Evolutionary conservation across 2,113 vertebrate genomes (phyloP).

Genomic region (Sisor rabdophorus): DNA sequence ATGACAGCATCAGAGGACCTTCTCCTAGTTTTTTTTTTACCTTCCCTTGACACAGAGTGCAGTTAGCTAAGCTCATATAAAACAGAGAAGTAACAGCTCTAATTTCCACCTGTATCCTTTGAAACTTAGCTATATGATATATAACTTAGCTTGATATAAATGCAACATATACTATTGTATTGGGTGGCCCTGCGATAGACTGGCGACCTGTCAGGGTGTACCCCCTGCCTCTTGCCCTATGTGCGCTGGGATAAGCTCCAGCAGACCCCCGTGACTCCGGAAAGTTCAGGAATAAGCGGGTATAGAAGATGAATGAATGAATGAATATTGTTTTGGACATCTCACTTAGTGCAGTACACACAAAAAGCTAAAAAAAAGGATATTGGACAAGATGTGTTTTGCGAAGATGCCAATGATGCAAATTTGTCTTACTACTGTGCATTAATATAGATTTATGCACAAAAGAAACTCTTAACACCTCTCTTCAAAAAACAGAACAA

Average conservation of each 20-base stretch:
- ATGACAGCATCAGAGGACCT: conserved; percentile 18
- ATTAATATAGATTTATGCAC: background rate
- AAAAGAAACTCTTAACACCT: conserved; percentile 6
- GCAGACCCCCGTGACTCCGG: no score
- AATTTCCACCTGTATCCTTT: conserved; percentile 9
- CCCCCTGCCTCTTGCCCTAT: no score
- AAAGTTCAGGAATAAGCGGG: no score
- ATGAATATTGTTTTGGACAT: background rate
- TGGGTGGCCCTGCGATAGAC: no score
- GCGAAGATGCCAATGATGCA: background rate
- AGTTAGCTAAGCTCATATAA: conserved; percentile 9
- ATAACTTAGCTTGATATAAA: background rate
- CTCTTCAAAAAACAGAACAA: background rate
- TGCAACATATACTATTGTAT: no score
- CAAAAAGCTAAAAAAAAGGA: background rate
- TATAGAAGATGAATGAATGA: no score
- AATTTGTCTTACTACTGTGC: background rate
- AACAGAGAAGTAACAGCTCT: background rate
- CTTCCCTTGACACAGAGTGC: conserved; percentile 3
- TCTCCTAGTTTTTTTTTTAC: conserved; percentile 26
- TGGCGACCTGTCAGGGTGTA: no score
- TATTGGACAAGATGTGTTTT: background rate
- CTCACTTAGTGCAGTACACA: background rate
- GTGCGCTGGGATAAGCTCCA: no score
- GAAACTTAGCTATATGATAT: background rate